Evolutionary conservation across 2,888 invertebrate species (phyloP).

Genomic region (Pilophorus perplexus): DNA sequence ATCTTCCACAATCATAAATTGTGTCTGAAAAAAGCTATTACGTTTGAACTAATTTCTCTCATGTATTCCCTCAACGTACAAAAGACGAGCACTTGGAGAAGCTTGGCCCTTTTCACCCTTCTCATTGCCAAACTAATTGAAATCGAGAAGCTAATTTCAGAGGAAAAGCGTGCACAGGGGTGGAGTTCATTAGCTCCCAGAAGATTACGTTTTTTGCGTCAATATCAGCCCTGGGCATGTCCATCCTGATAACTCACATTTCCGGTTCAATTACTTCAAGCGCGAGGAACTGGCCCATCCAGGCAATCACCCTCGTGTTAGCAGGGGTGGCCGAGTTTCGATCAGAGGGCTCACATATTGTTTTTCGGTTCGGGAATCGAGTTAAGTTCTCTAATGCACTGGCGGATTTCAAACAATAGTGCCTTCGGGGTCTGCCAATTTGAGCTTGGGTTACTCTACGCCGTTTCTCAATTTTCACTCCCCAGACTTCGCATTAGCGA

Average conservation of each 20-base stretch:
- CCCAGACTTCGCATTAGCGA: conserved; percentile 19
- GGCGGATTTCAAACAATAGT: conserved; percentile 27
- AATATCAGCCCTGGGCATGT: conserved; percentile 14
- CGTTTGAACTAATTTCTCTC: too few species aligned
- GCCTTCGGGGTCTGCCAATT: conserved; percentile 28
- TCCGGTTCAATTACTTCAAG: conserved; percentile 32
- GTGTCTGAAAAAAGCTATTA: too few species aligned
- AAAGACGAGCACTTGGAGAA: too few species aligned
- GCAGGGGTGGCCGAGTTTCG: background rate
- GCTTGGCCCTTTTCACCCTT: too few species aligned
- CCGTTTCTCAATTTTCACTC: conserved; percentile 29
- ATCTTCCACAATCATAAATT: too few species aligned
- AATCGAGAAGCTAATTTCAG: conserved; percentile 18
- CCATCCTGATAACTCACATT: conserved; percentile 32
- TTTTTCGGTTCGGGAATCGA: conserved; percentile 14
- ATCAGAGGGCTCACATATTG: conserved; percentile 27
- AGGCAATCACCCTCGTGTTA: conserved; percentile 26
- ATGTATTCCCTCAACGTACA: too few species aligned
- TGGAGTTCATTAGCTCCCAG: conserved; percentile 8
- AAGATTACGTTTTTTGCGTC: conserved; percentile 31
- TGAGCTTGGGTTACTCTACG: conserved; percentile 23
- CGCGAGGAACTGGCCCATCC: conserved; percentile 10
- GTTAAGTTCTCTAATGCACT: conserved; percentile 36
- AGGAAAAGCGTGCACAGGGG: background rate
- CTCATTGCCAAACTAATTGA: too few species aligned